These are phyloP conservation scores for Drosophila pullipes DNA, from an alignment of 2,888 invertebrate genomes.

Conservation along the genomic window DNA sequence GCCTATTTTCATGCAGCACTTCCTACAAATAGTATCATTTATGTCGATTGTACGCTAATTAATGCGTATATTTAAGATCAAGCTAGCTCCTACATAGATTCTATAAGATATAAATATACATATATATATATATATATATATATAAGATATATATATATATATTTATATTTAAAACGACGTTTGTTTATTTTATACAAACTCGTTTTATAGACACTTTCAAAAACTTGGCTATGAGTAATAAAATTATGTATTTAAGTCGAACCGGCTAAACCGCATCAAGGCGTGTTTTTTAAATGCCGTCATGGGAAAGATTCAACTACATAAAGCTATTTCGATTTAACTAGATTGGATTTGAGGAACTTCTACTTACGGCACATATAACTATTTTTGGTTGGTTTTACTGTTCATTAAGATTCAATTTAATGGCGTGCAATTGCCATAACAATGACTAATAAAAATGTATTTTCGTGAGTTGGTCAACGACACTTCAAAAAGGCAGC, in stretches of 20 bases:
- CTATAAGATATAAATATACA: not conserved
- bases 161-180: not conserved
- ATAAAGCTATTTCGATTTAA: not conserved
- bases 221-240: slow-evolving; percentile 8
- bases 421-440: slow-evolving; percentile 22
- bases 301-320: not conserved
- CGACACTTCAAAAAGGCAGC: slow-evolving; percentile 40
- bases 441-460: slow-evolving; percentile 36
- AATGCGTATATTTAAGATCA: not conserved
- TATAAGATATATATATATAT: not conserved
- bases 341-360: not conserved
- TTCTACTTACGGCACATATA: not conserved
- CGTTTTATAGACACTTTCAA: slow-evolving; percentile 9
- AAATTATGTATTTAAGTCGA: not conserved
- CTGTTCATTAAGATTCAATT: slow-evolving; percentile 24
- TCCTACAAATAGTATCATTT: slow-evolving; percentile 22
- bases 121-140: not conserved
- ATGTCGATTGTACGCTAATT: slow-evolving; percentile 44
- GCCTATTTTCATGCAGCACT: slow-evolving; percentile 16
- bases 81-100: not conserved
- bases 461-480: slow-evolving; percentile 24
- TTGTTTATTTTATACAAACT: slow-evolving; percentile 3
- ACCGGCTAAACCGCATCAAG: not conserved
- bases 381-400: slow-evolving; percentile 10
- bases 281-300: not conserved